Conservation (phyloP, 2,797 vertebrate genomes). For the Gymnoscopelus microlampas region DNA sequence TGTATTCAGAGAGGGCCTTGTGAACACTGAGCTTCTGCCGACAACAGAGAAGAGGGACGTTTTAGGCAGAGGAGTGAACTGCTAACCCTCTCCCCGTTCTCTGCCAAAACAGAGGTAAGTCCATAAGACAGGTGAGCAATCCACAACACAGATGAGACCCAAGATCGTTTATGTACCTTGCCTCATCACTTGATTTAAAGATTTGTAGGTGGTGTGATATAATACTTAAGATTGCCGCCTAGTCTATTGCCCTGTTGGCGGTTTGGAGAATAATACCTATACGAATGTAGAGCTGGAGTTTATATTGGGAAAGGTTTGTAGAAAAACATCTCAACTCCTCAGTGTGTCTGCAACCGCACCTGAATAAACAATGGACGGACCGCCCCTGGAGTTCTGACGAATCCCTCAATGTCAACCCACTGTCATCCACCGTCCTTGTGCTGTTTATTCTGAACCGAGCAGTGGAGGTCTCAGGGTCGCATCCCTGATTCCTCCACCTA, state of each 20-base stretch:
- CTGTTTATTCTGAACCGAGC: conserved; percentile 7
- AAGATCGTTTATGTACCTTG: conserved; percentile 13
- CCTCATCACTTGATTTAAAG: conserved; percentile 5
- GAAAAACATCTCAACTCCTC: too few species aligned
- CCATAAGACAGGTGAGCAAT: conserved; percentile 50
- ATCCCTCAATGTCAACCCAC: conserved; percentile 17
- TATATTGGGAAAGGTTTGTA: too few species aligned
- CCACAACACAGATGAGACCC: conserved; percentile 18
- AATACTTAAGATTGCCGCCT: too few species aligned
- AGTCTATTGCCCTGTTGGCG: too few species aligned
- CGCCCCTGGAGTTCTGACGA: neutral
- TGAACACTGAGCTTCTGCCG: conserved; percentile 34
- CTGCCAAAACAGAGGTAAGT: conserved; percentile 48
- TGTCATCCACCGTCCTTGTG: neutral
- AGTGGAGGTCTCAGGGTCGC: conserved; percentile 33
- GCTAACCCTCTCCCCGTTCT: conserved; percentile 6
- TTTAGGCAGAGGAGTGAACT: conserved; percentile 35
- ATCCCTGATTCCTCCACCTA: conserved; percentile 36
- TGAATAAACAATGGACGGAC: neutral
- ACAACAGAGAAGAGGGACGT: conserved; percentile 47
- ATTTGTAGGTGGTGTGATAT: too few species aligned
- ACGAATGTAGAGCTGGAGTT: too few species aligned
- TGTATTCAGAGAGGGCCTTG: conserved; percentile 57
- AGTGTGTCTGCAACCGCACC: neutral
- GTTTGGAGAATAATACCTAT: too few species aligned